Evolutionary conservation across 1,140 invertebrate genomes (phyloP), one percentile per base, ranked within the genome.

Genomic region (Forficula auricularia): DNA sequence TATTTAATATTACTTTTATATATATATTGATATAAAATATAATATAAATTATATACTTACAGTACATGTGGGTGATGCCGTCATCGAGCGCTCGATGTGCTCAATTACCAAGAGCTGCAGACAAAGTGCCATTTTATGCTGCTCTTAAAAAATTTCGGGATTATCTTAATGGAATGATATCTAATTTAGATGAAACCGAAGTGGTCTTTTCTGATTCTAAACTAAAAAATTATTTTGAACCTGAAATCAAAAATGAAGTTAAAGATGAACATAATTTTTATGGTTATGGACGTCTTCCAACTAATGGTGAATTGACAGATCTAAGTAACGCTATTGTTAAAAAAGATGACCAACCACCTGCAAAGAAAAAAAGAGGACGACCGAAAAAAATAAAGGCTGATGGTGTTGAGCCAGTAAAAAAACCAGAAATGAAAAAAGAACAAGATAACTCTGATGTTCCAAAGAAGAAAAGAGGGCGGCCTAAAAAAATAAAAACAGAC

Each of bases 31-130:
- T 18, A 19, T 14, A 31, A n/a, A 43, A n/a, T 27, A 32, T 32
- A 27, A 12, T 14, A 16, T 48, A 14, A 31, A 16, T 47, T 47
- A 52, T 54, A 56, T 40, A 52, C 45, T 70, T 67, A 31, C 70
- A 96, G 89, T 82, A 89, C 59, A 88, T 95, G 68, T 97, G 87
- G 86, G 91, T 96, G 55, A 95, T 96, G 89, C 91, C 92, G 45
- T 96, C 91, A 31, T 95, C 90, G 16, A 92, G 87, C 59, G 91
- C 92, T 30, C 72, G 91, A 45, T 96, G 90, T 65, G 87, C 90
- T 19, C 90, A 96, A 58, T 66, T 96, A 48, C 92, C 92, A 1
- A 72, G 90, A 47, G 89, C 90, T 2, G 82, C 88, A 1, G 91
- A 96, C 64, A 97, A 97, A 65, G 87, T 97, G 30, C 91, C 91